Evolutionary conservation across 2,113 vertebrate species (phyloP).

Genomic region (Carassius auratus): DNA sequence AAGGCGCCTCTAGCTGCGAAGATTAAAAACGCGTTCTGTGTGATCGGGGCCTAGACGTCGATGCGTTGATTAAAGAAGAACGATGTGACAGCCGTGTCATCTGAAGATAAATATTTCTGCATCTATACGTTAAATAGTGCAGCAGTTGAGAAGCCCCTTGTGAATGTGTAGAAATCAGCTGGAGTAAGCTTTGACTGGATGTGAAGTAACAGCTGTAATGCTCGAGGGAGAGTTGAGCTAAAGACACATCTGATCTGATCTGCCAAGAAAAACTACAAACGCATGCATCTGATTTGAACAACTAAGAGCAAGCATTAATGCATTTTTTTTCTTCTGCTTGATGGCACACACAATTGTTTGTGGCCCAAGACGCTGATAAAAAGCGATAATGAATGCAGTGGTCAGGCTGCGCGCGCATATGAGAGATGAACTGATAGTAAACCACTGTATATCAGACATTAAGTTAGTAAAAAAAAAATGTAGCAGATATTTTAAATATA

Average conservation of each 20-base stretch:
- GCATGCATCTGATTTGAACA: background rate
- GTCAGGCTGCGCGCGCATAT: no score
- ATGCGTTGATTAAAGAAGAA: slow-evolving; percentile 14
- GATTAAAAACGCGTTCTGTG: no score
- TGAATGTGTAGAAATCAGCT: background rate
- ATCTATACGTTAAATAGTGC: slow-evolving; percentile 42
- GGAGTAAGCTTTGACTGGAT: background rate
- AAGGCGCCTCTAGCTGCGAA: no score
- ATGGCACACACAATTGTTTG: background rate
- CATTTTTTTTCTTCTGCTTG: background rate
- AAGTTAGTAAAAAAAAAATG: no score
- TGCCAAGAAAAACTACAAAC: background rate
- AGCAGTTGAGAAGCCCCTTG: background rate
- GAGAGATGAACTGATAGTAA: no score
- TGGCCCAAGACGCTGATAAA: background rate
- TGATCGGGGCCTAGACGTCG: background rate
- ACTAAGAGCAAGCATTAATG: background rate
- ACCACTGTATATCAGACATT: no score
- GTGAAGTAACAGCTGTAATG: background rate
- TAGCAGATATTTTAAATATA: no score
- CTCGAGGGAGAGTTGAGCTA: background rate
- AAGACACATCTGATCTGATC: background rate
- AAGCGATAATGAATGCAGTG: background rate
- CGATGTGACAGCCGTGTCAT: background rate
- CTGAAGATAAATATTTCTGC: slow-evolving; percentile 53